Percentiles rank a stretch among this genome's conserved stretches.
phyloP scores from a whole-genome alignment of 2,888 invertebrate species.

The Emmelina monodactyla region DNA sequence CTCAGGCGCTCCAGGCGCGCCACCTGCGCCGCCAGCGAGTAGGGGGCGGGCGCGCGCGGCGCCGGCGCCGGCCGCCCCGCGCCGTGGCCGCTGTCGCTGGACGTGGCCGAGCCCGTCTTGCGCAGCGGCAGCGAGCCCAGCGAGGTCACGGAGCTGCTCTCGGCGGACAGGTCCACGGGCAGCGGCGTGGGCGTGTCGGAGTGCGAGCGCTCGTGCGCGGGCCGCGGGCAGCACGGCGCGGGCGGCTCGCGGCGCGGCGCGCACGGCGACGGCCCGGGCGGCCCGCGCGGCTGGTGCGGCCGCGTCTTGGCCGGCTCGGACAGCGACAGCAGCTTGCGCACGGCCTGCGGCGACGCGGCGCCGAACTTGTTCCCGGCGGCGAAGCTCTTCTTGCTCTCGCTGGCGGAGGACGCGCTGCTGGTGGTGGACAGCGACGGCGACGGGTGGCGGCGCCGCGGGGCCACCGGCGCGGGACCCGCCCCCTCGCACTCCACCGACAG shows the following conservation, averaged over 20 bases:
- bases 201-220: slow-evolving; percentile 88
- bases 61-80: slow-evolving; percentile 77
- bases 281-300: slow-evolving; percentile 82
- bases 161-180: slow-evolving; percentile 89
- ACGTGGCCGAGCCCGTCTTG: slow-evolving; percentile 91
- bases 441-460: slow-evolving; percentile 82
- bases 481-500: slow-evolving; percentile 91
- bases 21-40: slow-evolving; percentile 87
- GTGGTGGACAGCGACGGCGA: slow-evolving; percentile 94
- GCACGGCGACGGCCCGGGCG: slow-evolving; percentile 69
- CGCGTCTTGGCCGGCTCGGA: slow-evolving; percentile 88
- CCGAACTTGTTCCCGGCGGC: slow-evolving; percentile 76
- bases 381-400: slow-evolving; percentile 72
- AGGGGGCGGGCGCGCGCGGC: slow-evolving; percentile 75
- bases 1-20: slow-evolving; percentile 82
- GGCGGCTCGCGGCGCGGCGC: slow-evolving; percentile 70
- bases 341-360: slow-evolving; percentile 96
- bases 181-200: slow-evolving; percentile 87
- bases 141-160: slow-evolving; percentile 95
- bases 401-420: slow-evolving; percentile 89
- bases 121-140: slow-evolving; percentile 88
- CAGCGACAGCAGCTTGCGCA: slow-evolving; percentile 91
- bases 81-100: slow-evolving; percentile 90
- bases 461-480: slow-evolving; percentile 67
- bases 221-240: slow-evolving; percentile 53